Evolutionary conservation across 2,888 invertebrate species (phyloP).

Genomic region (Ophion obscuratus): DNA sequence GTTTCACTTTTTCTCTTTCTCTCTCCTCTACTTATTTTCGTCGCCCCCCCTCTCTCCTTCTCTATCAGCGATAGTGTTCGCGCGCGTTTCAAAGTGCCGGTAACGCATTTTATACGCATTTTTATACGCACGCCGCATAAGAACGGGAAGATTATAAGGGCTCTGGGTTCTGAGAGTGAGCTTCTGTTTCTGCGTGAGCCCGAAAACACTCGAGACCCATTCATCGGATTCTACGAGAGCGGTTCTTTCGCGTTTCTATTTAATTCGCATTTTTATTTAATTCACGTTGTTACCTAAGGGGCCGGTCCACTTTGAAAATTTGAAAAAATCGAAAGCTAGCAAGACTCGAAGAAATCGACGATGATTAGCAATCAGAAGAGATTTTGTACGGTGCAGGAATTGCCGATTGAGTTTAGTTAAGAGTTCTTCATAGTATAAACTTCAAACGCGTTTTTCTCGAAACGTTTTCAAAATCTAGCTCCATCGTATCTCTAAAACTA

Average conservation of each 20-base stretch:
- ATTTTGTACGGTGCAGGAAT: no score
- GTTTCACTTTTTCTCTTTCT: neutral
- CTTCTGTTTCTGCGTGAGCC: slow-evolving; percentile 32
- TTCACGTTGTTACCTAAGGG: neutral
- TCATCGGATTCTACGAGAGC: slow-evolving; percentile 16
- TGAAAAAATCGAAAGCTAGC: no score
- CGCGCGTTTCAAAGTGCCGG: slow-evolving; percentile 12
- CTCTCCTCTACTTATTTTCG: neutral
- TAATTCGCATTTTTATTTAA: neutral
- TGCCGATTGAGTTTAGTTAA: no score
- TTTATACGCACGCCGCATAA: slow-evolving; percentile 39
- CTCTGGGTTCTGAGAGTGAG: slow-evolving; percentile 25
- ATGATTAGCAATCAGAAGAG: no score
- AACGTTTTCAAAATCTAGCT: no score
- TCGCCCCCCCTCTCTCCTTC: neutral
- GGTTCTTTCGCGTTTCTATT: slow-evolving; percentile 14
- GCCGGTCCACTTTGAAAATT: no score
- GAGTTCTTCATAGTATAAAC: no score
- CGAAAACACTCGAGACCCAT: slow-evolving; percentile 49
- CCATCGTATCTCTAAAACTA: no score
- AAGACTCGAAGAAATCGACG: no score
- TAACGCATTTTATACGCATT: slow-evolving; percentile 35
- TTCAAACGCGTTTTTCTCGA: no score
- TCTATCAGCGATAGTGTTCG: neutral
- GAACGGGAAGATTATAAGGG: slow-evolving; percentile 42